Conservation (phyloP, 1,140 invertebrate species). For the Notospermus geniculatus region DNA sequence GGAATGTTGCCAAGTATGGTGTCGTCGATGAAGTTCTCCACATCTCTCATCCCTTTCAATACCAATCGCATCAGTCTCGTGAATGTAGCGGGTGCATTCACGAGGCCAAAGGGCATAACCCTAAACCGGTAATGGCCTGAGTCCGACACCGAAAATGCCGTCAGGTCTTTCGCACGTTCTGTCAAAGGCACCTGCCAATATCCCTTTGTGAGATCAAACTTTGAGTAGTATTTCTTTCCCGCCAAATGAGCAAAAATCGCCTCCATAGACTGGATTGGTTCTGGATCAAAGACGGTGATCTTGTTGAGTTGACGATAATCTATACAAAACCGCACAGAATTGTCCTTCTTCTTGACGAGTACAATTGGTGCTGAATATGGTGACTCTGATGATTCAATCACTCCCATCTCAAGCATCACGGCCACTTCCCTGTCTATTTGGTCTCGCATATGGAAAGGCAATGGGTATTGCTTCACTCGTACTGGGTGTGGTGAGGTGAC, state of each 20-base stretch:
- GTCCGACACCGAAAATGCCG: constrained; percentile 10
- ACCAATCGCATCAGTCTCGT: constrained; percentile 13
- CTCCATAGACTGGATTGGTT: constrained; percentile 24
- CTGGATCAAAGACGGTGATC: constrained; percentile 21
- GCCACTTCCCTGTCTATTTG: constrained; percentile 45
- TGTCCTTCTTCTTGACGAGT: constrained; percentile 55
- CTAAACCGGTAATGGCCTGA: constrained; percentile 16
- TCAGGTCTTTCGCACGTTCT: constrained; percentile 22
- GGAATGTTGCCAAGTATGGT: no score
- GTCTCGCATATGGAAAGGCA: constrained; percentile 45
- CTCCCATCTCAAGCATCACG: constrained; percentile 39
- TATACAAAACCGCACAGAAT: constrained; percentile 54
- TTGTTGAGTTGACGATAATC: constrained; percentile 53
- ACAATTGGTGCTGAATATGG: constrained; percentile 61
- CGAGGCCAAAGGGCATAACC: constrained; percentile 25
- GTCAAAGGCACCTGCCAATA: constrained; percentile 20
- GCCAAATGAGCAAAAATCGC: constrained; percentile 14
- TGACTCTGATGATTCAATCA: constrained; percentile 45
- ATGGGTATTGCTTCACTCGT: constrained; percentile 20
- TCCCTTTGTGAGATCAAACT: constrained; percentile 28
- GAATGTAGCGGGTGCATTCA: constrained; percentile 19
- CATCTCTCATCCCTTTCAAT: neutral
- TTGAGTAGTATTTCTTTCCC: constrained; percentile 9
- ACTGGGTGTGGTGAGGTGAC: constrained; percentile 5
- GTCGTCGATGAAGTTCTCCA: constrained; percentile 1